Evolutionary conservation across 2,888 invertebrate species (phyloP).

Genomic region (Boloria euphrosyne): DNA sequence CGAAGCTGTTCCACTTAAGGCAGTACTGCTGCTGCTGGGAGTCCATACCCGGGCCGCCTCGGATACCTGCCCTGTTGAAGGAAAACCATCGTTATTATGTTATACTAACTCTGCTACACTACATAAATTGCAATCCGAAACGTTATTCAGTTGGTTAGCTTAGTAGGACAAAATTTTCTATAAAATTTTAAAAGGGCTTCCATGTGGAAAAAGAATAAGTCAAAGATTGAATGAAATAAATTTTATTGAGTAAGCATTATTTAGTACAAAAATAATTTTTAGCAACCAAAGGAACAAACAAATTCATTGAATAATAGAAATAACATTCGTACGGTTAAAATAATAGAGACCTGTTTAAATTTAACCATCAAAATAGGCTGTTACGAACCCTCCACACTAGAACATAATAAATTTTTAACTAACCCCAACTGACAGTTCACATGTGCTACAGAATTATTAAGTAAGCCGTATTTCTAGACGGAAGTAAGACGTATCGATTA

Average conservation of each 20-base stretch:
- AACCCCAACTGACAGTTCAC: slow-evolving; percentile 39
- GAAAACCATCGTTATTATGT: slow-evolving; percentile 15
- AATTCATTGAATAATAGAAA: background rate
- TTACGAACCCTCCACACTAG: background rate
- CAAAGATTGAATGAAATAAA: no score
- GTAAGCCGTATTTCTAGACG: slow-evolving; percentile 23
- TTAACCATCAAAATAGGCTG: background rate
- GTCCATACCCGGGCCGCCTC: slow-evolving; percentile 93
- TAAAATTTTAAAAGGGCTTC: no score
- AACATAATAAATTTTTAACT: slow-evolving; percentile 21
- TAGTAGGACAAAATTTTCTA: no score
- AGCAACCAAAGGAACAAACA: no score
- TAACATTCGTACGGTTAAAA: background rate
- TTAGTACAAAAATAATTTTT: no score
- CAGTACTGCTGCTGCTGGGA: slow-evolving; percentile 97
- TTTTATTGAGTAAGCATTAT: no score
- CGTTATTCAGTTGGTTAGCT: no score
- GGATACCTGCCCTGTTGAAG: slow-evolving; percentile 84
- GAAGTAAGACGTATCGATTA: slow-evolving; percentile 28
- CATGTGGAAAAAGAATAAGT: no score
- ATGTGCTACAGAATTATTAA: slow-evolving; percentile 38
- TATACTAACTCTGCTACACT: background rate
- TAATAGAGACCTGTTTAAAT: background rate
- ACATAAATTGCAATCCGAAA: no score
- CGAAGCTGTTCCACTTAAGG: slow-evolving; percentile 98